Evolutionary conservation across 2,797 vertebrate genomes (phyloP).

Genomic region (Clamator glandarius): DNA sequence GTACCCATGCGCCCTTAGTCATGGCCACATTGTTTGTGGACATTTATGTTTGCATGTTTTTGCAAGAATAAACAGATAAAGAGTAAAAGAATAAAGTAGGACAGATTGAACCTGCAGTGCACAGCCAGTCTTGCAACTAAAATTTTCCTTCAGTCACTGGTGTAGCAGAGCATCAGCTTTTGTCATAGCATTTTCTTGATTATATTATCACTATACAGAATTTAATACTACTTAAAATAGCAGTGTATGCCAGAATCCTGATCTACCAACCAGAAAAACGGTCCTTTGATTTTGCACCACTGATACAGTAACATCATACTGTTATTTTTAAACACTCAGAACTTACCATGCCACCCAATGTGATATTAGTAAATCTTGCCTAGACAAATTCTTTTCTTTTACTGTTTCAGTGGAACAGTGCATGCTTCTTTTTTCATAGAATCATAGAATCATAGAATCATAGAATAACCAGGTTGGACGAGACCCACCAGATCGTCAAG

Average conservation of each 20-base stretch:
- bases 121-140: not conserved
- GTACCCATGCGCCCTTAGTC: not conserved
- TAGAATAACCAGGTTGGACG: too few species aligned
- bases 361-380: not conserved
- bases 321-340: constrained; percentile 63
- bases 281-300: constrained; percentile 53
- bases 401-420: not conserved
- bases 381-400: not conserved
- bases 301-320: constrained; percentile 34
- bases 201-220: not conserved
- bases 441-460: too few species aligned
- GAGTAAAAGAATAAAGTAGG: not conserved
- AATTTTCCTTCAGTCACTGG: not conserved
- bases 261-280: not conserved
- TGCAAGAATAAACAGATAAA: not conserved
- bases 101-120: not conserved
- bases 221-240: constrained; percentile 51
- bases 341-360: not conserved
- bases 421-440: not conserved
- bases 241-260: constrained; percentile 3
- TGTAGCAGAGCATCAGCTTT: not conserved
- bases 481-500: too few species aligned
- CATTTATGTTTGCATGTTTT: not conserved
- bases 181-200: not conserved
- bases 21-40: not conserved